phyloP scores from a whole-genome alignment of 2,113 vertebrate genomes.

The Sturnira hondurensis region DNA sequence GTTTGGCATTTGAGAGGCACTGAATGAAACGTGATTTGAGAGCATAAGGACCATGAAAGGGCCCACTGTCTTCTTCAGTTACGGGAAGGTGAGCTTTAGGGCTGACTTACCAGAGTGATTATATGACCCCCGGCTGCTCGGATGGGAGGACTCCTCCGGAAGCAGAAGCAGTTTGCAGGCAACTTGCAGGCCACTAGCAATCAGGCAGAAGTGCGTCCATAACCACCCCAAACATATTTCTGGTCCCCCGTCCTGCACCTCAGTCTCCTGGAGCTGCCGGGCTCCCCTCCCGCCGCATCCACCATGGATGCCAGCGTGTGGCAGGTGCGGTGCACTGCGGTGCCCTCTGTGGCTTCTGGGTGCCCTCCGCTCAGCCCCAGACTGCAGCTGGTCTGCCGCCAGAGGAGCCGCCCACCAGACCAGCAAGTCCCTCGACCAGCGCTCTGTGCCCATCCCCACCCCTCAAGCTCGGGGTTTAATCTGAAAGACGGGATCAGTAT shows the following conservation, averaged over 20 bases:
- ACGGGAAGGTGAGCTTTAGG: not conserved
- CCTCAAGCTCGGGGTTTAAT: not conserved
- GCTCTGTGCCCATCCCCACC: no score
- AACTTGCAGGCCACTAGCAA: not conserved
- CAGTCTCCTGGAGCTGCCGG: not conserved
- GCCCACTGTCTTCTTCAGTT: no score
- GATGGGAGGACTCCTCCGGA: not conserved
- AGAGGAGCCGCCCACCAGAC: no score
- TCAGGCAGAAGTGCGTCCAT: not conserved
- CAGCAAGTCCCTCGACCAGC: not conserved
- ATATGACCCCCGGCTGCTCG: no score
- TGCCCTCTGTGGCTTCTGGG: accelerated
- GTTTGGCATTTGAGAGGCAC: not conserved
- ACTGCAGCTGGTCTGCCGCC: accelerated
- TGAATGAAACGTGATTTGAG: no score
- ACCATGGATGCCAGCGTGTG: accelerated
- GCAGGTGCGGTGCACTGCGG: accelerated
- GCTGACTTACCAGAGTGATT: not conserved
- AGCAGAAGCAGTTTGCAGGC: no score
- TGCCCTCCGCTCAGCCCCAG: not conserved
- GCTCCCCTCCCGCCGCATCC: accelerated
- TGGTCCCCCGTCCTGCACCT: accelerated
- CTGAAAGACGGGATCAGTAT: not conserved
- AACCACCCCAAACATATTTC: accelerated
- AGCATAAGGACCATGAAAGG: not conserved